These are phyloP conservation scores for Corvus cornix DNA, from an alignment of 2,113 vertebrate genomes.

Conservation along the genomic window DNA sequence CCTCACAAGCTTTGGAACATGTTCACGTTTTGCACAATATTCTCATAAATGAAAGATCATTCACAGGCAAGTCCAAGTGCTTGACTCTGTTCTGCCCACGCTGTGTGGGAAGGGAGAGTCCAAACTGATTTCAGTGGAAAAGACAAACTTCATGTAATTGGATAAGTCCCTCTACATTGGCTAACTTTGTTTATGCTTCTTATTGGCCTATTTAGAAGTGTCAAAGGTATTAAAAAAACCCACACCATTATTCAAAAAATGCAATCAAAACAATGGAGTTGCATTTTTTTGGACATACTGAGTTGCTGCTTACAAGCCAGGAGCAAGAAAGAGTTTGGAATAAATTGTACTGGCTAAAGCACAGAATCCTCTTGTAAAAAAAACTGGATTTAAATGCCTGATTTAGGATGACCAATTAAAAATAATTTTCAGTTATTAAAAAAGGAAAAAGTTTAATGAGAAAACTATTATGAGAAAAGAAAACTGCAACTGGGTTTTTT, in stretches of 20 bases:
- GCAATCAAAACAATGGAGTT: background rate
- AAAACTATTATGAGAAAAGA: background rate
- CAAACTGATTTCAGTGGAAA: background rate
- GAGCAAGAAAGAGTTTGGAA: background rate
- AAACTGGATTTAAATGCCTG: background rate
- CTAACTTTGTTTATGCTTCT: background rate
- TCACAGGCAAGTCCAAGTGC: background rate
- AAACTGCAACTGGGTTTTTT: background rate
- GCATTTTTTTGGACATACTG: background rate
- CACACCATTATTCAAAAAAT: background rate
- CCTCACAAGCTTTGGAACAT: background rate
- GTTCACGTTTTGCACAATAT: background rate
- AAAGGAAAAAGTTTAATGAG: background rate
- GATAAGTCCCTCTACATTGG: background rate
- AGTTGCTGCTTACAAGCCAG: conserved; percentile 2
- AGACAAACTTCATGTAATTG: background rate
- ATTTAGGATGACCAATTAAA: background rate
- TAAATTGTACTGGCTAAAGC: background rate
- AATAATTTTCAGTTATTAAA: background rate
- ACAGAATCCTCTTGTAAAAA: background rate
- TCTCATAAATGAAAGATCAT: background rate
- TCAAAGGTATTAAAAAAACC: background rate
- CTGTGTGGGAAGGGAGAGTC: background rate
- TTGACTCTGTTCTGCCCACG: background rate
- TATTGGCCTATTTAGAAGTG: background rate